Conservation (phyloP, 2,888 invertebrate species). For the Selenia dentaria region DNA sequence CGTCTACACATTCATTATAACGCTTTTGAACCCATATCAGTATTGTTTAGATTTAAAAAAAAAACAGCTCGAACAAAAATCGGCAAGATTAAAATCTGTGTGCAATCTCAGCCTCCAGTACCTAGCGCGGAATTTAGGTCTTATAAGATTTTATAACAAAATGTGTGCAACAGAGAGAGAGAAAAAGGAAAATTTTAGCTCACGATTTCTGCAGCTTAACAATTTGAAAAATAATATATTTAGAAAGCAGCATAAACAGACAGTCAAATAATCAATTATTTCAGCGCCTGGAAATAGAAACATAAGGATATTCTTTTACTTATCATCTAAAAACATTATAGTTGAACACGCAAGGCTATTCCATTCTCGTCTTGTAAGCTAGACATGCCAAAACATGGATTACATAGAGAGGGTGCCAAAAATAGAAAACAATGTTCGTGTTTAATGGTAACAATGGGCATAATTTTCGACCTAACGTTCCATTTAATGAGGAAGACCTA, state of each 20-base stretch:
- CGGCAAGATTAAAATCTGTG: too few species aligned
- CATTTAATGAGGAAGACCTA: slow-evolving; percentile 24
- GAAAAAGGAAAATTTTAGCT: neutral
- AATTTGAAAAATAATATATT: neutral
- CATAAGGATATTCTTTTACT: slow-evolving; percentile 14
- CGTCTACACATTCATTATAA: slow-evolving; percentile 83
- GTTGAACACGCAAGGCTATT: slow-evolving; percentile 17
- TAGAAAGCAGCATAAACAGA: slow-evolving; percentile 12
- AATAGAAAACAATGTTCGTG: slow-evolving; percentile 54
- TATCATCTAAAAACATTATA: slow-evolving; percentile 15
- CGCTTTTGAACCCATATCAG: slow-evolving; percentile 11
- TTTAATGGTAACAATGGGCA: slow-evolving; percentile 42
- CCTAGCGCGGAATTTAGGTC: too few species aligned
- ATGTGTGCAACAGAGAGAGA: neutral
- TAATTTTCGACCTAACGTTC: slow-evolving; percentile 33
- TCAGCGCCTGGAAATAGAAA: slow-evolving; percentile 27
- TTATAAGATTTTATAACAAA: too few species aligned
- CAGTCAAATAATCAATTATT: neutral
- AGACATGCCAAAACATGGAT: slow-evolving; percentile 56
- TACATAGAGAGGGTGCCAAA: slow-evolving; percentile 61
- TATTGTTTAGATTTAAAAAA: too few species aligned
- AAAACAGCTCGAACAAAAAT: too few species aligned
- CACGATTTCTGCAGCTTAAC: neutral
- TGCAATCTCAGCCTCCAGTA: too few species aligned
- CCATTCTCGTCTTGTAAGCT: slow-evolving; percentile 42